Evolutionary conservation across 1,140 invertebrate species (phyloP).

Genomic region (Lanistes nyassanus): DNA sequence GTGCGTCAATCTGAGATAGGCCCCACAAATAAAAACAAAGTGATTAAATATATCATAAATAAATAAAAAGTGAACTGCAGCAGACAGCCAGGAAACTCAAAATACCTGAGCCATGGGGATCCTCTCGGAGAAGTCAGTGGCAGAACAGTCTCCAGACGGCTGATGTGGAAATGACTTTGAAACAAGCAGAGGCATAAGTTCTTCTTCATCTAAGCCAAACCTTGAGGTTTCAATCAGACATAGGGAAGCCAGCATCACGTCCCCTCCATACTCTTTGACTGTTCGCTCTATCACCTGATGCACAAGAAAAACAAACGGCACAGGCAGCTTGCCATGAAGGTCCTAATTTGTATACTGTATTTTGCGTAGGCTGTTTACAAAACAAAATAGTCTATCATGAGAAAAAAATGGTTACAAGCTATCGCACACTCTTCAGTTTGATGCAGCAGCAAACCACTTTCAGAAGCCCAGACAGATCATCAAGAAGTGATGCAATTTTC

Average conservation of each 20-base stretch:
- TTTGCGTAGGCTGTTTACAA: too few relatives aligned
- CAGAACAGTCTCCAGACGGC: not conserved
- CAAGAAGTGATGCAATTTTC: slow-evolving; percentile 41
- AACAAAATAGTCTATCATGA: too few relatives aligned
- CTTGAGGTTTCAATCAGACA: slow-evolving; percentile 43
- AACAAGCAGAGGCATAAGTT: slow-evolving; percentile 34
- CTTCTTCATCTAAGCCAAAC: slow-evolving; percentile 40
- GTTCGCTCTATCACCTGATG: slow-evolving; percentile 37
- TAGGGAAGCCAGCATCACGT: slow-evolving; percentile 36
- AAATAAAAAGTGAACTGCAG: not conserved
- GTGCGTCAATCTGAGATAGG: too few relatives aligned
- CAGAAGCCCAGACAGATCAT: slow-evolving; percentile 35
- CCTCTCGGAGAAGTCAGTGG: slow-evolving; percentile 8
- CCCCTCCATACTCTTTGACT: slow-evolving; percentile 34
- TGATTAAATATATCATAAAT: too few relatives aligned
- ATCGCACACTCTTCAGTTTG: too few relatives aligned
- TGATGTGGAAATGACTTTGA: slow-evolving; percentile 12
- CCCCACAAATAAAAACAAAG: too few relatives aligned
- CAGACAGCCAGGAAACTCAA: not conserved
- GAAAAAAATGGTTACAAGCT: too few relatives aligned
- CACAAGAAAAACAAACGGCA: not conserved
- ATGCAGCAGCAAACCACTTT: slow-evolving; percentile 20
- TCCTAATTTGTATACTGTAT: too few relatives aligned
- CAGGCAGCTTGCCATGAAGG: too few relatives aligned
- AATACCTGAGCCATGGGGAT: slow-evolving; percentile 35